Conservation (phyloP, 2,888 invertebrate species). For the Pseudococcus viburni region DNA sequence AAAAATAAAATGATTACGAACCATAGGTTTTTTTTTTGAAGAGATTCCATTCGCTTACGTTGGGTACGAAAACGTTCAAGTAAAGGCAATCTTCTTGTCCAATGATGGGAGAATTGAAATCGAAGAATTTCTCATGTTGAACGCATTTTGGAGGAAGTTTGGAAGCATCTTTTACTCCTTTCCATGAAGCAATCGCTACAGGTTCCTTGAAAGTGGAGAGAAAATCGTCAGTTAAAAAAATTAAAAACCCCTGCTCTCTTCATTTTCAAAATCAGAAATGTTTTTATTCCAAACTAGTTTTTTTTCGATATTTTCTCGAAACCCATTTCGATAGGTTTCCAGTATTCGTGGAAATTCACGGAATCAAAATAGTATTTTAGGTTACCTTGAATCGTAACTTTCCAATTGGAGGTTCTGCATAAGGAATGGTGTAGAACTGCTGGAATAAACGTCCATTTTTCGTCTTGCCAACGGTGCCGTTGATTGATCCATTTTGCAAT, state of each 20-base stretch:
- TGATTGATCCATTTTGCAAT: neutral
- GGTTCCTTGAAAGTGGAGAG: neutral
- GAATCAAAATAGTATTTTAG: no score
- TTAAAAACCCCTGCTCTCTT: no score
- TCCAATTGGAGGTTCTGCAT: neutral
- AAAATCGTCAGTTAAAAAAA: no score
- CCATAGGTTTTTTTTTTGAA: no score
- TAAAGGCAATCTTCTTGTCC: slow-evolving; percentile 44
- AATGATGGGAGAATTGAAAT: neutral
- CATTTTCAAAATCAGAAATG: neutral
- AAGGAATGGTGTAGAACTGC: neutral
- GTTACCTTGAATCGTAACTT: neutral
- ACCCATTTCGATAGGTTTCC: neutral
- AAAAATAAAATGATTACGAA: neutral
- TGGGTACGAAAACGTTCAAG: neutral
- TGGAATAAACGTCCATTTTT: neutral
- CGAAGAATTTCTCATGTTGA: neutral
- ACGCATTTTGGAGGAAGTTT: neutral
- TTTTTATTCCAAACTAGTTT: no score
- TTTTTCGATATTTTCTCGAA: neutral
- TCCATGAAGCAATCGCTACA: neutral
- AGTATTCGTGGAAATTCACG: no score
- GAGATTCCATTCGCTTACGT: neutral
- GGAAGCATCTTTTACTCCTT: neutral
- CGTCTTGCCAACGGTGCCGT: neutral